These are phyloP conservation scores for Drosophila fungiperda DNA, from an alignment of 2,888 invertebrate species.

Conservation along the genomic window DNA sequence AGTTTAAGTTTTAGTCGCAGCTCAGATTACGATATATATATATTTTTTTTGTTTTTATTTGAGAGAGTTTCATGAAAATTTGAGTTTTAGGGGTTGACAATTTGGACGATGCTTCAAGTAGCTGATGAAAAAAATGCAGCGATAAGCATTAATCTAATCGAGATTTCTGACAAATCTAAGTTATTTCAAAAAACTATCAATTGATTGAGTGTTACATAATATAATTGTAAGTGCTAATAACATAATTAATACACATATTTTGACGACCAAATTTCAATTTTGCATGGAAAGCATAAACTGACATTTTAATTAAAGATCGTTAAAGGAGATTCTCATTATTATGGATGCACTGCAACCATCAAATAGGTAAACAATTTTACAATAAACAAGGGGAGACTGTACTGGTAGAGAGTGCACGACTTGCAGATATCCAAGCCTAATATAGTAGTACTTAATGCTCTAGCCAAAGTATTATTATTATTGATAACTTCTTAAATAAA, in stretches of 20 bases:
- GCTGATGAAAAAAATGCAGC: conserved; percentile 21
- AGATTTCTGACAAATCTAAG: neutral
- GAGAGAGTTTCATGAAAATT: conserved; percentile 18
- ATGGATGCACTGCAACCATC: neutral
- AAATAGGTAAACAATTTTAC: neutral
- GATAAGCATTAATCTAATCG: conserved; percentile 8
- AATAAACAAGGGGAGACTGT: neutral
- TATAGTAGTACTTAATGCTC: neutral
- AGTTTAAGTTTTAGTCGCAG: conserved; percentile 50
- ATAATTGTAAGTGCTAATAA: neutral
- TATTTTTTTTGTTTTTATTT: neutral
- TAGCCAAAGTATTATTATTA: neutral
- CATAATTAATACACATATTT: neutral
- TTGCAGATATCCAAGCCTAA: neutral
- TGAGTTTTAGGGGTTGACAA: conserved; percentile 28
- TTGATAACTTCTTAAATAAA: neutral
- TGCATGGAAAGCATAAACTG: conserved; percentile 37
- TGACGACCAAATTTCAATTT: neutral
- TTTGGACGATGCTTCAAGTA: conserved; percentile 35
- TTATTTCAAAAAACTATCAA: neutral
- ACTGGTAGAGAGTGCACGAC: neutral
- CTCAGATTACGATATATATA: conserved; percentile 53
- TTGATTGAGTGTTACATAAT: neutral
- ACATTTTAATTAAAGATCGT: conserved; percentile 70
- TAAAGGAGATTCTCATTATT: conserved; percentile 33